Evolutionary conservation across 2,113 vertebrate species (phyloP).

Genomic region (Castor canadensis): DNA sequence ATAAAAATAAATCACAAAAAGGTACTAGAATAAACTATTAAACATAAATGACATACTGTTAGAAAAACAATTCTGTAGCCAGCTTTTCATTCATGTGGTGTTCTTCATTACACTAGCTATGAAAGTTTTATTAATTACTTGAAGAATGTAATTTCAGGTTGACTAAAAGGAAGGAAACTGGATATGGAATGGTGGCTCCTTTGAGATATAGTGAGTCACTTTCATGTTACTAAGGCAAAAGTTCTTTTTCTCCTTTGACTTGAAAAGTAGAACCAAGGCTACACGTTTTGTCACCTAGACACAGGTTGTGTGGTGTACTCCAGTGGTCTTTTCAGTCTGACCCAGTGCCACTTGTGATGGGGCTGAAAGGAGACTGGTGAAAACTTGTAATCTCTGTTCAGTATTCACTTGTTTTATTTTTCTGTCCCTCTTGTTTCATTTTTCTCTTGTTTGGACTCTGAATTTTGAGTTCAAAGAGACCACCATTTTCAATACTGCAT

Average conservation of each 20-base stretch:
- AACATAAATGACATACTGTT: not conserved
- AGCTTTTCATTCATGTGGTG: not conserved
- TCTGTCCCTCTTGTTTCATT: not conserved
- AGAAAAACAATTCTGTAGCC: not conserved
- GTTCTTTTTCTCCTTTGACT: not conserved
- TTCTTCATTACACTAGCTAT: not conserved
- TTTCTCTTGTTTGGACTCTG: not conserved
- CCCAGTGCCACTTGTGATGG: not conserved
- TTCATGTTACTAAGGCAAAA: slow-evolving; percentile 30
- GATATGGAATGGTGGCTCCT: not conserved
- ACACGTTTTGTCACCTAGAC: too few species aligned
- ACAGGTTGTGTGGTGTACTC: not conserved
- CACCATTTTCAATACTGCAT: not conserved
- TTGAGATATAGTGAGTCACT: not conserved
- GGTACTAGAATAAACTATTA: not conserved
- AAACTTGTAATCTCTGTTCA: not conserved
- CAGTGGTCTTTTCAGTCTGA: not conserved
- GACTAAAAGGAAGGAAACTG: not conserved
- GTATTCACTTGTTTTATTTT: not conserved
- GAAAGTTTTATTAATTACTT: not conserved
- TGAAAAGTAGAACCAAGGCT: too few species aligned
- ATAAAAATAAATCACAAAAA: not conserved
- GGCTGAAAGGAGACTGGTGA: not conserved
- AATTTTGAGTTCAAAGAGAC: not conserved
- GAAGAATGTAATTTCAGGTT: slow-evolving; percentile 8